phyloP scores from a whole-genome alignment of 2,113 vertebrate genomes.

The Laterallus jamaicensis region DNA sequence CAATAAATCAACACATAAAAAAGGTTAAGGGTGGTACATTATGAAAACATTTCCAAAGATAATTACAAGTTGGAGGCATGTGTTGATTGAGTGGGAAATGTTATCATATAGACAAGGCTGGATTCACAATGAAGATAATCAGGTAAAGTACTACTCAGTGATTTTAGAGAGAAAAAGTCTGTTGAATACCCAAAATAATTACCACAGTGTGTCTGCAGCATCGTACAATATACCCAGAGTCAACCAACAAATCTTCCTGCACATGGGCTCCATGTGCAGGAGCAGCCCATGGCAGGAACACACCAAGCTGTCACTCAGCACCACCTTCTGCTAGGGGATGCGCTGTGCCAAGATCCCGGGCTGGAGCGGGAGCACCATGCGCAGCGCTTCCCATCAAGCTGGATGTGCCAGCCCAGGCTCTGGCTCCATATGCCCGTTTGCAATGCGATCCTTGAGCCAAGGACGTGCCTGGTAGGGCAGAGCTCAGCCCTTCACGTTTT shows the following conservation, averaged over 20 bases:
- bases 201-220: background rate
- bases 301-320: background rate
- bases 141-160: background rate
- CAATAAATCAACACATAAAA: constrained; percentile 49
- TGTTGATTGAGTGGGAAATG: constrained; percentile 51
- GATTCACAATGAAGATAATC: constrained; percentile 23
- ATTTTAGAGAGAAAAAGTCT: background rate
- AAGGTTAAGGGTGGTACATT: constrained; percentile 38
- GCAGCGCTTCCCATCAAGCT: background rate
- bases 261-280: background rate
- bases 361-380: background rate
- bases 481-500: background rate
- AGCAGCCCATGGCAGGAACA: background rate
- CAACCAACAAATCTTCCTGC: background rate
- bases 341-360: background rate
- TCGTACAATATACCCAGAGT: background rate
- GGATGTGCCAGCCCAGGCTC: background rate
- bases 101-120: background rate
- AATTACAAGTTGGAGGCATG: constrained; percentile 36
- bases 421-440: background rate
- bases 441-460: background rate
- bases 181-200: background rate
- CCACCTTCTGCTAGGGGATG: background rate
- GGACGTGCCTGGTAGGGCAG: background rate
- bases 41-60: constrained; percentile 41